These are phyloP conservation scores for Uromys caudimaculatus DNA, from an alignment of 2,797 vertebrate genomes.

Conservation along the genomic window DNA sequence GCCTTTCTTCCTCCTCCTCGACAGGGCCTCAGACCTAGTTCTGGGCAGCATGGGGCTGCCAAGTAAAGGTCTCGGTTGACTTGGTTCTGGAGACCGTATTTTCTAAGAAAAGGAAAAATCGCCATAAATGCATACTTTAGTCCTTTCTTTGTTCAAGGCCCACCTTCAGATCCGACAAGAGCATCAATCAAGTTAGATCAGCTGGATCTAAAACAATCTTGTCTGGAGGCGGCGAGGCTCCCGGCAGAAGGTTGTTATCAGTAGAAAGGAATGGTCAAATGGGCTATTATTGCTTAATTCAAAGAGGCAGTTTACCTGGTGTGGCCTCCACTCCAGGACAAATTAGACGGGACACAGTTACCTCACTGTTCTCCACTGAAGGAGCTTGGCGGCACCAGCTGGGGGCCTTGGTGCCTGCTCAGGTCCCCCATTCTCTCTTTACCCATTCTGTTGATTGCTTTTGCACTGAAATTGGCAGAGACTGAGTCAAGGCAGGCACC, in stretches of 20 bases:
- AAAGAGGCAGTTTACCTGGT: not conserved
- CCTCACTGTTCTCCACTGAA: not conserved
- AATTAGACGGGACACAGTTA: not conserved
- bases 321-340: not conserved
- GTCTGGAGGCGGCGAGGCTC: constrained; percentile 5
- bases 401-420: constrained; percentile 55
- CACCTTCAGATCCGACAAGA: constrained; percentile 32
- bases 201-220: constrained; percentile 59
- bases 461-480: constrained; percentile 66
- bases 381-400: constrained; percentile 62
- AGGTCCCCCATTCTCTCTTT: constrained; percentile 28
- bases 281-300: constrained; percentile 39
- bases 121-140: not conserved
- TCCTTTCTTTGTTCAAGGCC: constrained; percentile 53
- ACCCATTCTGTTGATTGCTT: not conserved
- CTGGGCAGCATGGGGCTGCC: not conserved
- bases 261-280: constrained; percentile 51
- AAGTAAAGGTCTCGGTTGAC: not conserved
- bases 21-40: not conserved
- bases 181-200: constrained; percentile 68
- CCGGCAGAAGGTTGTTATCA: constrained; percentile 48
- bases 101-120: constrained; percentile 41
- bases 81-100: constrained; percentile 57
- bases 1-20: not conserved
- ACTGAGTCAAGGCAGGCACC: constrained; percentile 24